These are phyloP conservation scores for Okapia johnstoni DNA, from an alignment of 2,113 vertebrate species.

Conservation along the genomic window DNA sequence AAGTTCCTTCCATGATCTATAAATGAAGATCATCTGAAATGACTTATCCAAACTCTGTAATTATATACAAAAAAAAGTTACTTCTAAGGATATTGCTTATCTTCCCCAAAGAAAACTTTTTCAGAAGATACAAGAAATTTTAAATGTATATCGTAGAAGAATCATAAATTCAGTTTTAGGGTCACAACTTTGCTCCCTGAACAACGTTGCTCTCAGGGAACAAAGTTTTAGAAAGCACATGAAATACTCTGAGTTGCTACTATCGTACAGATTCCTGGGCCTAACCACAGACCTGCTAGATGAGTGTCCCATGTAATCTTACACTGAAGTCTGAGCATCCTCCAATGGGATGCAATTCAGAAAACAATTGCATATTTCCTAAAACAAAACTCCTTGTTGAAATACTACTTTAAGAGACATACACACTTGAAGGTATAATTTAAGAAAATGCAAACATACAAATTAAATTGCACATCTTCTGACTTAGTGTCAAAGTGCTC, in stretches of 20 bases:
- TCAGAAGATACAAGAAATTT: not conserved
- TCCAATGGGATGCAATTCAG: not conserved
- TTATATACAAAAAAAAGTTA: not conserved
- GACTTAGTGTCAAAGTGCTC: not conserved
- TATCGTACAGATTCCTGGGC: not conserved
- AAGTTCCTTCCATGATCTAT: constrained; percentile 18
- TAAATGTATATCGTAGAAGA: not conserved
- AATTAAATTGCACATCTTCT: not conserved
- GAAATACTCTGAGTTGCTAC: not conserved
- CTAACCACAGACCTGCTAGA: not conserved
- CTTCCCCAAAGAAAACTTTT: not conserved
- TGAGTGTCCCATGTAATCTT: not conserved
- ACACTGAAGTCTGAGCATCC: not conserved
- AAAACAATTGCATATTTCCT: not conserved
- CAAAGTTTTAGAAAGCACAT: not conserved
- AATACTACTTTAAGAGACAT: not conserved
- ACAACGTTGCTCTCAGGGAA: not conserved
- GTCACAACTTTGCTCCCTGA: not conserved
- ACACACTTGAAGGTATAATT: not conserved
- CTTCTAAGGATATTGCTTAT: not conserved
- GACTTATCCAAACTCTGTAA: constrained; percentile 3
- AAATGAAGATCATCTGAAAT: constrained; percentile 36
- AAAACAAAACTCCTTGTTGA: not conserved
- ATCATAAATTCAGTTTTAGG: not conserved
- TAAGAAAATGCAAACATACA: not conserved